These are phyloP conservation scores for Synanthedon andrenaeformis DNA, from an alignment of 2,888 invertebrate genomes.

Conservation along the genomic window DNA sequence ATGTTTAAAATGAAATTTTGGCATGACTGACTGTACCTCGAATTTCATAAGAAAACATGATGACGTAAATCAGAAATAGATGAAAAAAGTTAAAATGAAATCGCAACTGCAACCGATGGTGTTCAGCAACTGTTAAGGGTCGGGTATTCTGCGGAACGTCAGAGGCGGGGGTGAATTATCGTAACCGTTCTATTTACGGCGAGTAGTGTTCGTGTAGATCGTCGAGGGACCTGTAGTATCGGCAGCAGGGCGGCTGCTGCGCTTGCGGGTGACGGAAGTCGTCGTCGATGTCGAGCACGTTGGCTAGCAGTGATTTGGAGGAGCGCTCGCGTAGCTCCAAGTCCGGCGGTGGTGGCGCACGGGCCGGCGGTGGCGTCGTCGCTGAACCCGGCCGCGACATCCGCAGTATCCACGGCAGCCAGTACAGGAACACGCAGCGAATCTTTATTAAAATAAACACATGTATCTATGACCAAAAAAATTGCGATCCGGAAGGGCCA, in stretches of 20 bases:
- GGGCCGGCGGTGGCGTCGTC: slow-evolving; percentile 72
- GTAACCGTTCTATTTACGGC: slow-evolving; percentile 67
- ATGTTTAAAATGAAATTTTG: no score
- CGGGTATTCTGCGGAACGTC: slow-evolving; percentile 62
- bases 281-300: slow-evolving; percentile 97
- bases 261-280: slow-evolving; percentile 88
- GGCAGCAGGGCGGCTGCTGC: slow-evolving; percentile 79
- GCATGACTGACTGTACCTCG: not conserved
- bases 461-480: not conserved
- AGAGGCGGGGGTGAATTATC: slow-evolving; percentile 62
- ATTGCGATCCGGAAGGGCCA: not conserved
- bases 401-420: slow-evolving; percentile 96
- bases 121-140: slow-evolving; percentile 28
- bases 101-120: not conserved
- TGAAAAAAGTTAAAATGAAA: not conserved
- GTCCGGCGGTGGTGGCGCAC: slow-evolving; percentile 84
- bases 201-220: slow-evolving; percentile 72
- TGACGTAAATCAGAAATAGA: no score
- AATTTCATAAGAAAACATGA: not conserved
- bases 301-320: slow-evolving; percentile 94
- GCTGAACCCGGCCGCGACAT: slow-evolving; percentile 85
- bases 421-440: slow-evolving; percentile 92
- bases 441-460: slow-evolving; percentile 68
- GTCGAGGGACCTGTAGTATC: slow-evolving; percentile 81
- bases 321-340: slow-evolving; percentile 90